Percentiles rank a stretch among this genome's conserved stretches.
Conservation (phyloP, 1,140 invertebrate species). For the Zaprionus camerounensis region DNA sequence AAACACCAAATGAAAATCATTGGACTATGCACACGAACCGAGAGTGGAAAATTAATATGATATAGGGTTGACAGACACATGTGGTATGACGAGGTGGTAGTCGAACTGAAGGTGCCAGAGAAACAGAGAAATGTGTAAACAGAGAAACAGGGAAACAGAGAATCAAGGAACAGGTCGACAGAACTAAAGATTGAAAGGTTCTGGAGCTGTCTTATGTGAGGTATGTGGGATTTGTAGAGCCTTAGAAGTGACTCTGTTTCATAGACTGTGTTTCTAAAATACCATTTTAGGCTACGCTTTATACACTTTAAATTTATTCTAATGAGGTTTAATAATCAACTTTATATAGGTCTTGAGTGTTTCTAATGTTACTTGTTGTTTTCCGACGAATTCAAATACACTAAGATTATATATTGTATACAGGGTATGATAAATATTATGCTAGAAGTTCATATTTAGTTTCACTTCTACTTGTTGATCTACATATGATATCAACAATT, state of each 20-base stretch:
- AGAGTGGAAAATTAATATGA: conserved; percentile 28
- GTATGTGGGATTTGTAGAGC: conserved; percentile 36
- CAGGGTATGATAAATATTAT: not conserved
- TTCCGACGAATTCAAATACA: not conserved
- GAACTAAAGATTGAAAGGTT: conserved; percentile 32
- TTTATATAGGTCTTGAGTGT: conserved; percentile 21
- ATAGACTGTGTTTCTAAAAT: conserved; percentile 22
- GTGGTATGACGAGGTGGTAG: conserved; percentile 25
- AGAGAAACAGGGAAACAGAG: not conserved
- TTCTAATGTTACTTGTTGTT: conserved; percentile 9
- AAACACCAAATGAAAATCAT: conserved; percentile 13
- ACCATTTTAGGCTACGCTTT: conserved; percentile 18
- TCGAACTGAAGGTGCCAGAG: conserved; percentile 16
- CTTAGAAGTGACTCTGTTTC: conserved; percentile 10
- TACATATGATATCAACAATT: conserved; percentile 8
- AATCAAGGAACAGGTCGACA: conserved; percentile 21
- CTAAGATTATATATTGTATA: not conserved
- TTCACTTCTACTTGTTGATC: not conserved
- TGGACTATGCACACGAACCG: conserved; percentile 10
- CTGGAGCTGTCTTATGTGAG: conserved; percentile 44
- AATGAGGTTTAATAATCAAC: conserved; percentile 11
- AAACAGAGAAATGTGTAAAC: conserved; percentile 3
- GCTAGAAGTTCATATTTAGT: not conserved
- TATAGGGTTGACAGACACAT: conserved; percentile 15
- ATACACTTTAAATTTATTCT: conserved; percentile 26